Evolutionary conservation across 2,888 invertebrate species (phyloP).

Genomic region (Drosophila anomalipes): DNA sequence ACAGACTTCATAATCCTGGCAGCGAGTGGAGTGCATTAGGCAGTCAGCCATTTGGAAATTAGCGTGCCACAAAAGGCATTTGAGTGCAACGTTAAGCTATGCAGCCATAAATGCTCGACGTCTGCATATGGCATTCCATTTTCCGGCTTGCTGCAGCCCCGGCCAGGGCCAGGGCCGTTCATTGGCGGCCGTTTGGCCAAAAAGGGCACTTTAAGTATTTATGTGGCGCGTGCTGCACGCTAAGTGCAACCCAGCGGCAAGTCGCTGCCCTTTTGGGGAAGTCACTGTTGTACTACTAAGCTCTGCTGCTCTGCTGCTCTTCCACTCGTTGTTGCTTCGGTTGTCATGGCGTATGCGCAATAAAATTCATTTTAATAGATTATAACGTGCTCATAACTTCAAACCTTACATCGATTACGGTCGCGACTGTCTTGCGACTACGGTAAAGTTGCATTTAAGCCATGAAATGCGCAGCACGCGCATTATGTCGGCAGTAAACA

Average conservation of each 20-base stretch:
- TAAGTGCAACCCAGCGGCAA: constrained; percentile 61
- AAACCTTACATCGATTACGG: constrained; percentile 64
- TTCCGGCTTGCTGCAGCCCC: constrained; percentile 10
- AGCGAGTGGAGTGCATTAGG: constrained; percentile 44
- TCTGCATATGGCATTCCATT: constrained; percentile 9
- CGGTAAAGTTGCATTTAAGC: constrained; percentile 52
- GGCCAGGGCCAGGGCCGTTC: constrained; percentile 24
- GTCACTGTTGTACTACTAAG: constrained; percentile 21
- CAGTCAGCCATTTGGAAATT: constrained; percentile 65
- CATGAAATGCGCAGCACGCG: constrained; percentile 59
- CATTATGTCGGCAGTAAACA: constrained; percentile 71
- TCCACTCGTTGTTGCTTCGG: constrained; percentile 6
- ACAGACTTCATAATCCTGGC: constrained; percentile 56
- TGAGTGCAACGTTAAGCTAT: constrained; percentile 58
- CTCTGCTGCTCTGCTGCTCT: constrained; percentile 15
- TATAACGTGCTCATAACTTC: constrained; percentile 70
- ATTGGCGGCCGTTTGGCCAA: constrained; percentile 43
- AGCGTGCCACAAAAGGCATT: constrained; percentile 67
- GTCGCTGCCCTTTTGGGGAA: constrained; percentile 25
- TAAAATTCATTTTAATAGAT: constrained; percentile 78
- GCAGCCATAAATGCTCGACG: constrained; percentile 49
- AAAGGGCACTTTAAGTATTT: constrained; percentile 62
- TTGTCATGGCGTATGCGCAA: constrained; percentile 62
- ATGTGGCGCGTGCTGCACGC: constrained; percentile 63
- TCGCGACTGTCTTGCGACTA: constrained; percentile 50